Conservation (phyloP, 1,140 invertebrate species). For the Euschistus heros region DNA sequence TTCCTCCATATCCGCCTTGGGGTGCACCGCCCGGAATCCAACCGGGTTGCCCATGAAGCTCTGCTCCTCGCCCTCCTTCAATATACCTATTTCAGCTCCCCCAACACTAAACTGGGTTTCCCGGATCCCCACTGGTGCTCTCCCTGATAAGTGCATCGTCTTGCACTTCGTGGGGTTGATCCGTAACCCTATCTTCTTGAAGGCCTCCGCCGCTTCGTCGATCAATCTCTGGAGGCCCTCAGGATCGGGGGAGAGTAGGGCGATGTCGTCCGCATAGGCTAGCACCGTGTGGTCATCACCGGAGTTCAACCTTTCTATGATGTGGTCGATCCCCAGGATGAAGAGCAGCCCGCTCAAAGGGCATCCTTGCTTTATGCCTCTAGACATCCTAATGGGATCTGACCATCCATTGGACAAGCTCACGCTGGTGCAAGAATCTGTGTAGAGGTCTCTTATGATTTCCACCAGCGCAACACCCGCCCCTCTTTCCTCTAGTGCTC, state of each 20-base stretch:
- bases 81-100: background rate
- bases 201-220: background rate
- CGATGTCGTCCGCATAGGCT: constrained; percentile 5
- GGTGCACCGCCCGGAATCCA: constrained; percentile 27
- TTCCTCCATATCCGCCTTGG: background rate
- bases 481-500: constrained; percentile 21
- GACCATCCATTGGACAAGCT: constrained; percentile 22
- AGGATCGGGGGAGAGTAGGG: background rate
- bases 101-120: background rate
- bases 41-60: constrained; percentile 28
- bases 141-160: background rate
- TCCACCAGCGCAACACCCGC: constrained; percentile 18
- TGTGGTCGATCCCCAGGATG: constrained; percentile 35
- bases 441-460: constrained; percentile 29
- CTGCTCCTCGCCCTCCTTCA: background rate
- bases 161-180: background rate
- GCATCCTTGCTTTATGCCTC: constrained; percentile 36
- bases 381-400: constrained; percentile 29
- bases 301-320: constrained; percentile 19
- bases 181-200: background rate
- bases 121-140: background rate
- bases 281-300: background rate
- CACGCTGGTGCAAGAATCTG: background rate
- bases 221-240: background rate
- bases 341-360: constrained; percentile 36